Evolutionary conservation across 2,113 vertebrate genomes (phyloP), one percentile per base, ranked within the genome.

Genomic region (Gambusia affinis): DNA sequence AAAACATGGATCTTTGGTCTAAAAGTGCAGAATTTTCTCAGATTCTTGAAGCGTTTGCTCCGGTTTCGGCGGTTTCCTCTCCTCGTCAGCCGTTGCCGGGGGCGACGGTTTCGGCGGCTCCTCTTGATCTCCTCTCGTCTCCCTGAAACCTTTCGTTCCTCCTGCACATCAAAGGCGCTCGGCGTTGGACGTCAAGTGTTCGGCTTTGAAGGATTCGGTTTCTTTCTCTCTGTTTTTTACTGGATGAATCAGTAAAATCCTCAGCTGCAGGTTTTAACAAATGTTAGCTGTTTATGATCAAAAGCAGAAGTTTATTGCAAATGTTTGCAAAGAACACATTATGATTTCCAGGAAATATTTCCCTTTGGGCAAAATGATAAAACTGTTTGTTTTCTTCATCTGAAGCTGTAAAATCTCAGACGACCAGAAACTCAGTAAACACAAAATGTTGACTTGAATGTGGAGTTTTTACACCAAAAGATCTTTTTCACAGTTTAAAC

Each of bases 71-170:
- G 69, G 51, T 66, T 70, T 27, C 51, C 63, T 10, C 3, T 60
- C 72, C 70, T 76, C 82, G 17, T 79, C 76, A 68, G 67, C 72
- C 27, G 72, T 6, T 29, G 69, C 72, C 17, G 4, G 42, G 4
- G 72, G 63, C 42, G 29, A 74, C 76, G 66, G 63, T 24, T 39
- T 33, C 63, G 44, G 74, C 75, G 61, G 74, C 66, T 61, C 75
- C 33, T 78, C 75, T 78, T 73, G n/a, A 74, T 85, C 67, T 84
- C 73, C 30, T 78, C 82, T 83, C 73, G 74, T 82, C 78, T 81
- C 8, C 3, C 70, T 31, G 54, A 54, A 37, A 78, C 70, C 80
- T 76, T 78, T 11, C 35, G 72, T n/a, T 67, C 69, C 37, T 73
- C 54, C 1, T 22, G 70, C 80, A 73, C 79, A 75, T 89, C 78